Base-by-base conservation (phyloP, 2,797 vertebrate genomes). In the Chaetodon trifasciatus region DNA sequence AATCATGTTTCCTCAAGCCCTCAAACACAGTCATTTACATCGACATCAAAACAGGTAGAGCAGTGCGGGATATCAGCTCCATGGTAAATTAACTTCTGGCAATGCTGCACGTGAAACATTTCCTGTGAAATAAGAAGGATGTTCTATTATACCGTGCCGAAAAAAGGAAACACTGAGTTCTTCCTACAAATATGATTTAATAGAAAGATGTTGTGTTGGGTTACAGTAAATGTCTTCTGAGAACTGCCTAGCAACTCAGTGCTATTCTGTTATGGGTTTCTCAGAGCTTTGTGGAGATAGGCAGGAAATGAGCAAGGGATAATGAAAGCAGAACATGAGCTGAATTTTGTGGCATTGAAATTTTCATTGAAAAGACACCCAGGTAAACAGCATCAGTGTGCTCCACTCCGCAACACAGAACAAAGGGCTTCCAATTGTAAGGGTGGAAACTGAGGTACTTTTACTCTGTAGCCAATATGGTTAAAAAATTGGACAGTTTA, bases 21-120 rank as follows among this genome's bases (percentile, higher is more conserved):
- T 89, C 79, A 86, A 91, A 89, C 82, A 81, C 86, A 90, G 55
- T 83, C 84, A 88, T 91, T 93, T 93, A 86, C 89, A 88, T 83
- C 52, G 13, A 90, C 88, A 88, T 89, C 70, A 90, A 83, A 86
- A 81, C 84, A 85, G 82, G 82, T 86, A 84, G 78, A 75, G 78
- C 75, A 68, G 70, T 5, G 53, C 53, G 3, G 62, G 74, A 75
- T 89, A 87, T 84, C 70, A 74, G 70, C 4, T 8, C 77, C 75
- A 73, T 56, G 74, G 72, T 87, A 86, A 90, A 93, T 93, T 86
- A 88, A 81, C 72, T 84, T 50, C 61, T 85, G 81, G 19, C 61
- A 58, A 66, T 3, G 4, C 47, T 55, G 67, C 70, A 63, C n/a
- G 24, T 73, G 62, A 80, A 62, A 35, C 35, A 79, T 81, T 81